These are phyloP conservation scores for Taenaris catops DNA, from an alignment of 2,888 invertebrate species.

Conservation along the genomic window DNA sequence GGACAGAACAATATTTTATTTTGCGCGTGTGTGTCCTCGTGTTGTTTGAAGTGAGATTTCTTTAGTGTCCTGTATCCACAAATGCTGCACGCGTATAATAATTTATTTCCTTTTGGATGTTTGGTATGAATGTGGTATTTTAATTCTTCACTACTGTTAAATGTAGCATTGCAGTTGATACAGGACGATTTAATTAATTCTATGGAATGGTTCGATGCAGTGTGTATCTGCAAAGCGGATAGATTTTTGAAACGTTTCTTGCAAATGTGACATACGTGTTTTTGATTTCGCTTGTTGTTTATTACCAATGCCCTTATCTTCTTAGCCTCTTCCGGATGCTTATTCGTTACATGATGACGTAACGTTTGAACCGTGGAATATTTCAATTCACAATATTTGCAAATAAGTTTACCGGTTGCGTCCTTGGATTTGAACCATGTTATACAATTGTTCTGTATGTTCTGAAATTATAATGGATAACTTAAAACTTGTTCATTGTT, in stretches of 20 bases:
- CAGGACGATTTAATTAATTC: constrained; percentile 27
- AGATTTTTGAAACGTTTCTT: constrained; percentile 26
- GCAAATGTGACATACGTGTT: constrained; percentile 34
- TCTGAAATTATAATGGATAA: too few species aligned
- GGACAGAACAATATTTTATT: constrained; percentile 29
- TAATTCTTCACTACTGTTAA: constrained; percentile 24
- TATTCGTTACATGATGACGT: constrained; percentile 31
- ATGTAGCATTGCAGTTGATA: constrained; percentile 30
- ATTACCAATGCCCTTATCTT: constrained; percentile 23
- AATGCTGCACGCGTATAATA: constrained; percentile 25
- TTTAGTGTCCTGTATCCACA: constrained; percentile 37
- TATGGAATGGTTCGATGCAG: constrained; percentile 22
- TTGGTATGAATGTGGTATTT: constrained; percentile 25
- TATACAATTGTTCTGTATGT: constrained; percentile 1
- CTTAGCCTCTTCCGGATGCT: constrained; percentile 29
- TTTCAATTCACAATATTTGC: constrained; percentile 36
- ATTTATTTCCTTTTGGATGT: constrained; percentile 25
- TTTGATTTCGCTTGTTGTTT: constrained; percentile 28
- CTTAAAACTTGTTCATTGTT: too few species aligned
- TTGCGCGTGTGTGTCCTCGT: constrained; percentile 29
- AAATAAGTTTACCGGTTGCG: constrained; percentile 28
- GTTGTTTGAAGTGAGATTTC: constrained; percentile 34
- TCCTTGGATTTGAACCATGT: constrained; percentile 31
- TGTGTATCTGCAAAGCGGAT: constrained; percentile 28
- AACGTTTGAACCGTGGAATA: constrained; percentile 34